Evolutionary conservation across 2,113 vertebrate species (phyloP).

Genomic region (Notothenia coriiceps): DNA sequence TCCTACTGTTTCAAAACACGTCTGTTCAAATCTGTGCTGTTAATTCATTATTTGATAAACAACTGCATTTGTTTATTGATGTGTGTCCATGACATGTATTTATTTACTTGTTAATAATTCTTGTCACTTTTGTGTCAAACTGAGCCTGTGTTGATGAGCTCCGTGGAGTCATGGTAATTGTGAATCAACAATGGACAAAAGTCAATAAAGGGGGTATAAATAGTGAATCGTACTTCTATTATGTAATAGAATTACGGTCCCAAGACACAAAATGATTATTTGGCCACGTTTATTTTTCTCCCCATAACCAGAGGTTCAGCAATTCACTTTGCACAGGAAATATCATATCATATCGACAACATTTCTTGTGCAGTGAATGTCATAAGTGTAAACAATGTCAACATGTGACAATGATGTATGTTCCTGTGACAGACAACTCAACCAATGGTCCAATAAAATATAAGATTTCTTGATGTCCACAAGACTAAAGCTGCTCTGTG

Average conservation of each 20-base stretch:
- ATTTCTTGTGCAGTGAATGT: constrained; percentile 47
- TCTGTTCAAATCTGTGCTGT: constrained; percentile 23
- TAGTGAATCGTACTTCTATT: neutral
- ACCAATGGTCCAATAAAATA: constrained; percentile 72
- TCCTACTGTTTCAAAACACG: constrained; percentile 15
- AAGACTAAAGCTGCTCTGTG: constrained; percentile 13
- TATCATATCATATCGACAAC: constrained; percentile 30
- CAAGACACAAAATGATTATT: constrained; percentile 15
- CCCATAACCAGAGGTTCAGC: constrained; percentile 16
- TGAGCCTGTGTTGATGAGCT: constrained; percentile 64
- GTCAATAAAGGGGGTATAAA: constrained; percentile 6
- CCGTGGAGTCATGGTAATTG: constrained; percentile 38
- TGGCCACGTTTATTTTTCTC: constrained; percentile 19
- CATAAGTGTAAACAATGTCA: constrained; percentile 53
- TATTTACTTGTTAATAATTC: constrained; percentile 69
- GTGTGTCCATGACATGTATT: constrained; percentile 65
- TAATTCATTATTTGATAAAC: constrained; percentile 16
- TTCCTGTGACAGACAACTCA: constrained; percentile 58
- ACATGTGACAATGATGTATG: constrained; percentile 44
- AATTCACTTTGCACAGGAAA: constrained; percentile 43
- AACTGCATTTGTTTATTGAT: constrained; percentile 55
- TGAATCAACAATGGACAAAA: constrained; percentile 41
- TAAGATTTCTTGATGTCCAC: constrained; percentile 68
- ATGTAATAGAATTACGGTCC: too few species aligned
- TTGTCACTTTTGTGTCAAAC: constrained; percentile 56